Evolutionary conservation across 2,888 invertebrate species (phyloP).

Genomic region (Epirrhoe alternata): DNA sequence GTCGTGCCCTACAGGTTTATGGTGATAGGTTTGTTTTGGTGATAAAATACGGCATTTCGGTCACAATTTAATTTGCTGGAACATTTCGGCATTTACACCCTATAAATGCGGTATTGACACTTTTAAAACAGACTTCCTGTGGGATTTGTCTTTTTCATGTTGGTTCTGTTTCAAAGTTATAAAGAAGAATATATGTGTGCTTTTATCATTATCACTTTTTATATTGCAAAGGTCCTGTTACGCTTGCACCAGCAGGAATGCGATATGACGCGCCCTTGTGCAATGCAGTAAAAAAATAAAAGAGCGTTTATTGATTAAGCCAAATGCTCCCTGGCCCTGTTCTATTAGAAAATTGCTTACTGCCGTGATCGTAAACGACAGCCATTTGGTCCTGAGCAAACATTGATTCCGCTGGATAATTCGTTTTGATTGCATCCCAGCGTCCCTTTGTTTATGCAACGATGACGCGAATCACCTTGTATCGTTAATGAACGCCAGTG

Average conservation of each 20-base stretch:
- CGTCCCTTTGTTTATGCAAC: conserved; percentile 46
- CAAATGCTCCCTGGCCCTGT: conserved; percentile 38
- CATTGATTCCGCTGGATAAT: conserved; percentile 47
- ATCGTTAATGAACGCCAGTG: conserved; percentile 29
- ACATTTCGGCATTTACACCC: neutral
- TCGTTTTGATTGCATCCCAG: conserved; percentile 46
- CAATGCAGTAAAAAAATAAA: conserved; percentile 32
- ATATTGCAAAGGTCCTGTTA: neutral
- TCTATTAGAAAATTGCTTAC: conserved; percentile 54
- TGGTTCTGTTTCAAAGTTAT: too few relatives aligned
- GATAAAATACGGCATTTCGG: neutral
- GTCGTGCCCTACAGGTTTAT: neutral
- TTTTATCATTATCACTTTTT: neutral
- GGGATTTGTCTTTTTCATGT: neutral
- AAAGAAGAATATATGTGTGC: neutral
- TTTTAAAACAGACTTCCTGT: neutral
- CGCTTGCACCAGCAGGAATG: conserved; percentile 11
- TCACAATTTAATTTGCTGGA: conserved; percentile 12
- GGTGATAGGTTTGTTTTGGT: conserved; percentile 3
- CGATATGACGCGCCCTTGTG: conserved; percentile 18
- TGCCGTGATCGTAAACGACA: conserved; percentile 47
- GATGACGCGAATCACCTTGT: conserved; percentile 32
- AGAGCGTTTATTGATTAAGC: conserved; percentile 43
- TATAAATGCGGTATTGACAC: conserved; percentile 1
- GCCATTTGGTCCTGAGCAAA: conserved; percentile 51